Base-by-base conservation (phyloP, 2,888 invertebrate genomes). In the Litoditis marina region DNA sequence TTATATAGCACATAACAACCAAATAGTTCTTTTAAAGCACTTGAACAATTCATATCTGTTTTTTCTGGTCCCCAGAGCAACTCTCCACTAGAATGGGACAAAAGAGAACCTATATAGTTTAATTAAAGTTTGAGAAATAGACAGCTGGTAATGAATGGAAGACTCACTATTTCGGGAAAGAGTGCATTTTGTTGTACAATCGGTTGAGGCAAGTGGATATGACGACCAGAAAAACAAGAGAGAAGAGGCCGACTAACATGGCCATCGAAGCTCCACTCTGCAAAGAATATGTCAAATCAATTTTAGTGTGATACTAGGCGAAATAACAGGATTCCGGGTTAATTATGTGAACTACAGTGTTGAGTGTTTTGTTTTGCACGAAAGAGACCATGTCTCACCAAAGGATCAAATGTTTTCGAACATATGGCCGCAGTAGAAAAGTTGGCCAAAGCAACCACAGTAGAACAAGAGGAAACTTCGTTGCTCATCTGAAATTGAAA, bases 251-350 rank as follows among this genome's bases (percentile, higher is more conserved):
- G 76, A 84, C 81, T 5, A 84, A 83, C 69, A 85, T 73, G 58
- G 85, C 83, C 81, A 84, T 85, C 86, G 85, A 86, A 28, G 85
- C 82, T 4, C 84, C 84, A 78, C 85, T 85, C 85, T 85, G 65
- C 31, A 73, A 70, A 22, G 30, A 32, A 3, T 27, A 27, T 60
- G 19, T n/a, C 28, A 13, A n/a, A n/a, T 16, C 11, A 1, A 22
- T 30, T 52, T 13, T 13, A n/a, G 16, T n/a, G 13, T 13, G 8
- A 30, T 27, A 52, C 13, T 52, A 52, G 16, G 13, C 13, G 16
- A 52, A 30, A 30, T 16, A 16, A 16, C n/a, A n/a, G n/a, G n/a
- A n/a, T n/a, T n/a, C n/a, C n/a, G n/a, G n/a, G n/a, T n/a, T n/a
- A n/a, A n/a, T n/a, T n/a, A n/a, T n/a, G n/a, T n/a, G n/a, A n/a